A percentile compares a stretch with the other conserved stretches of the same genome.
phyloP scores from a whole-genome alignment of 2,113 vertebrate genomes.

The Leptocoma aspasia region DNA sequence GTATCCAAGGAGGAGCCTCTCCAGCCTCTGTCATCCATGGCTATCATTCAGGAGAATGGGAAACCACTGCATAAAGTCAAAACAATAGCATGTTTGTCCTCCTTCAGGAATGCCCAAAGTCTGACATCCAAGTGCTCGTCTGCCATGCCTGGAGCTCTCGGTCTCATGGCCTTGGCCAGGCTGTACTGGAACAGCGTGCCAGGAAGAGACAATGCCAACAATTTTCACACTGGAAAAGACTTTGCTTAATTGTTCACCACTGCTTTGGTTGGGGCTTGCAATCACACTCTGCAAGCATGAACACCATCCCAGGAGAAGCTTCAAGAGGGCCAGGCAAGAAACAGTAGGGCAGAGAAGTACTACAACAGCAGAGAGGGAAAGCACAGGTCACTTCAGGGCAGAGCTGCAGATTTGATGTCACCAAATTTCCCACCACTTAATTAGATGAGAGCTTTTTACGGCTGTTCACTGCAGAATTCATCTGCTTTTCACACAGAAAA shows the following conservation, averaged over 20 bases:
- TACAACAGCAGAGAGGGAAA: neutral
- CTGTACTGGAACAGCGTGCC: neutral
- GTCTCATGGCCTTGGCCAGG: neutral
- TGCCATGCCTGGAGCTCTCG: accelerated
- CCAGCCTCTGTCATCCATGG: neutral
- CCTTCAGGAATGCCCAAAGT: neutral
- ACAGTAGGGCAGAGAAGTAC: neutral
- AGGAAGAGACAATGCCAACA: neutral
- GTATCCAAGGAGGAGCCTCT: neutral
- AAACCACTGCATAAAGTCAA: neutral
- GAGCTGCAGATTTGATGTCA: neutral
- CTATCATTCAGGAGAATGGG: neutral
- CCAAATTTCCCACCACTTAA: neutral
- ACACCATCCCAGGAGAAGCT: neutral
- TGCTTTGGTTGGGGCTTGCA: neutral
- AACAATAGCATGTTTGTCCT: neutral
- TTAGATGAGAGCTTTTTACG: neutral
- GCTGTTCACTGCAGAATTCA: neutral
- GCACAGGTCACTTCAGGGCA: neutral
- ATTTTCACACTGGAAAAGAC: neutral
- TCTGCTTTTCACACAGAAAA: neutral
- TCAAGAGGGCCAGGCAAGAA: neutral
- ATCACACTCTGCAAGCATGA: neutral
- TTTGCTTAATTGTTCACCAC: neutral
- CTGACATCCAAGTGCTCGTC: accelerated